These are phyloP conservation scores for Daboia siamensis DNA, from an alignment of 2,113 vertebrate genomes.

Conservation along the genomic window DNA sequence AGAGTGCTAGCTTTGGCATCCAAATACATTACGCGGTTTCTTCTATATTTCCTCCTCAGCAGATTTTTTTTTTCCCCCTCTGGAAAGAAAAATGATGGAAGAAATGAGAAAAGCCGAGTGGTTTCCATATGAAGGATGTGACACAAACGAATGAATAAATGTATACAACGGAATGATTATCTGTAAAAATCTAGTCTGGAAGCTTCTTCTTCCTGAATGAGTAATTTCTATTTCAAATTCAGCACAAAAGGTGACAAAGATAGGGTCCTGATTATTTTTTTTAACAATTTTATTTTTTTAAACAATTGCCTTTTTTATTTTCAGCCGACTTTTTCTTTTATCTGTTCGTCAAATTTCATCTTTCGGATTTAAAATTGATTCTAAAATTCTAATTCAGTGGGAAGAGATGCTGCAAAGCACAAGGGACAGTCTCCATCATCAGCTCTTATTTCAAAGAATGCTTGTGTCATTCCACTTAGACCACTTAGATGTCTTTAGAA, in stretches of 20 bases:
- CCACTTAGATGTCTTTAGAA: background rate
- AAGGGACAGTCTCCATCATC: background rate
- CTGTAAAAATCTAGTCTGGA: background rate
- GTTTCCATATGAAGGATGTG: background rate
- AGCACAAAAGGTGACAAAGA: background rate
- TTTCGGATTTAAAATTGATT: background rate
- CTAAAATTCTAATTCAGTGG: background rate
- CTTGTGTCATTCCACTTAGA: background rate
- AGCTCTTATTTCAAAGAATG: background rate
- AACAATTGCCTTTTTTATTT: background rate
- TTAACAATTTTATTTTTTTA: background rate
- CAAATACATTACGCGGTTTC: background rate
- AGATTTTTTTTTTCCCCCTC: background rate
- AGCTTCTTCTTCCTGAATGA: background rate
- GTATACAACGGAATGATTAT: background rate
- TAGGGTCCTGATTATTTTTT: background rate
- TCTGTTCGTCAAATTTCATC: too few species aligned
- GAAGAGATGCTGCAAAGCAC: background rate
- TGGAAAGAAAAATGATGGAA: background rate
- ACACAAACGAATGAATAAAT: background rate
- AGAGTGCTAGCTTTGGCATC: background rate
- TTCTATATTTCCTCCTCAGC: background rate
- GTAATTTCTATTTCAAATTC: background rate
- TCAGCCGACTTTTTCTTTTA: background rate
- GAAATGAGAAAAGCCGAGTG: background rate